Base-by-base conservation (phyloP, 2,888 invertebrate genomes). In the Lithodes maja region DNA sequence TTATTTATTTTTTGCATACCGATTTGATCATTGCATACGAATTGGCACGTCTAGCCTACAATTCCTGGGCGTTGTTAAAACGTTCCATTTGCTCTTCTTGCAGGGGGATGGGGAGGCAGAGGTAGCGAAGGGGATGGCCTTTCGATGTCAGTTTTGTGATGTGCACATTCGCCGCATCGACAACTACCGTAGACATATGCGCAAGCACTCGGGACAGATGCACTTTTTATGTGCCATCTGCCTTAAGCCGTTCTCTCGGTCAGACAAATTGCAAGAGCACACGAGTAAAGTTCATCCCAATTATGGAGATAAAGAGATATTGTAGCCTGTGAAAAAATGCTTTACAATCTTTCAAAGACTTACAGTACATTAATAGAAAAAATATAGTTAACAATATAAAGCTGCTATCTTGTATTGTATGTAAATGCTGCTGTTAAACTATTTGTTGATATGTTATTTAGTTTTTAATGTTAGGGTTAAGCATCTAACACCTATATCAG, bases 121-220 rank as follows among this genome's bases (percentile, higher is more conserved):
- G 80, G 86, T 61, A 86, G 86, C 80, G 74, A 80, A 55, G 74
- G 86, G 80, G 53, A 80, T 71, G 81, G 86, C 71, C 80, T 86
- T 81, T 81, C 81, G 61, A 80, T 86, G 86, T 80, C 69, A 68
- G 49, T 86, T 86, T 80, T 86, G 86, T 80, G 86, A 80, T 33
- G 80, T 71, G 52, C 86, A 74, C 80, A 86, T 86, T 77, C 61
- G 81, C 53, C 86, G 86, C 69, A 86, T 61, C 75, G 86, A 86
- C 86, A 86, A 86, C 81, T 86, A 86, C 81, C 86, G 80, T 80
- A 86, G 86, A 81, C 86, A 86, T 80, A 86, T 86, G 86, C 80
- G 86, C 69, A 86, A 86, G 81, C 86, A 86, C 81, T 86, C 86
- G 15, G 86, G 86, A 33, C 80, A 86, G 80, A 71, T 68, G 15